Conservation (phyloP, 2,113 vertebrate species). For the Dicaeum eximium region DNA sequence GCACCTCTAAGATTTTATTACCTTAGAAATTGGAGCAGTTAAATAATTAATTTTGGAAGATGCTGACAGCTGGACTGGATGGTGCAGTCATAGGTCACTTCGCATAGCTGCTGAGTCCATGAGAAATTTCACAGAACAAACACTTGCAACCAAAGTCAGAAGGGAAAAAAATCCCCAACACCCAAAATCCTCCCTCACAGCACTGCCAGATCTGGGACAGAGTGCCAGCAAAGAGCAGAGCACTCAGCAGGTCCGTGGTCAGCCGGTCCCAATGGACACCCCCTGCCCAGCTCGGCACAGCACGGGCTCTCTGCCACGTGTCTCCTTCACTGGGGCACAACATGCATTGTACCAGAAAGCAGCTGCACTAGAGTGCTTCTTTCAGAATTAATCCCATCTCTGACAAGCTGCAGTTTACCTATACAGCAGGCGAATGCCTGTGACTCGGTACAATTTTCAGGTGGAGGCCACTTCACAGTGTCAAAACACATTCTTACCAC, state of each 20-base stretch:
- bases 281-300: not conserved
- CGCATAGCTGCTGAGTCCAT: not conserved
- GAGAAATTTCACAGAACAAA: not conserved
- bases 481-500: not conserved
- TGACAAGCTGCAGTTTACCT: not conserved
- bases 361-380: not conserved
- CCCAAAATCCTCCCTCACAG: not conserved
- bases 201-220: not conserved
- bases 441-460: not conserved
- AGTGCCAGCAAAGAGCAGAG: not conserved
- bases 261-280: fast-evolving
- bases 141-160: not conserved
- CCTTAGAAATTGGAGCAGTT: not conserved
- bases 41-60: not conserved
- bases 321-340: not conserved
- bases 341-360: fast-evolving
- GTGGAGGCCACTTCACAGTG: not conserved
- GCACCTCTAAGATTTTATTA: not conserved
- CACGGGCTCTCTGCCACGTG: fast-evolving
- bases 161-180: not conserved
- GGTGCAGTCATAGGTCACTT: not conserved
- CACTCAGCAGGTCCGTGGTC: fast-evolving
- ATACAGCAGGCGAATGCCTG: not conserved
- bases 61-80: not conserved
- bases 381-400: not conserved